Base-by-base conservation (phyloP, 2,113 vertebrate genomes). In the Piprites chloris region DNA sequence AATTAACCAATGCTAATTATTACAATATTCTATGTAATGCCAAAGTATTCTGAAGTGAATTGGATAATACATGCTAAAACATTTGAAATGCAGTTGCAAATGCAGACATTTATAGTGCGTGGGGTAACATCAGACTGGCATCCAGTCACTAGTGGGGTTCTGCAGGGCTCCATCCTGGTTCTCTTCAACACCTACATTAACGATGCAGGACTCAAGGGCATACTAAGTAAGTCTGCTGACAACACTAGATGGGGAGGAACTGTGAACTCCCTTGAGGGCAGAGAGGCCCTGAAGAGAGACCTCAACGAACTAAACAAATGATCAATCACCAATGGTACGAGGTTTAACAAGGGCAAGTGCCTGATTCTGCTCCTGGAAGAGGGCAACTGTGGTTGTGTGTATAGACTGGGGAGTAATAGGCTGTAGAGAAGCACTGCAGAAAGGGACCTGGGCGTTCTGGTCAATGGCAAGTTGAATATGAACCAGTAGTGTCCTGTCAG, bases 381-480 rank as follows among this genome's bases (percentile, higher is more conserved):
- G 24, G 24, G 30, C 23, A 79, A 17, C n/a, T 8, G 20, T 63
- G 24, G 19, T 30, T 1, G 0, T 55, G 19, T 30, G 12, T 21
- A 24, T 4, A 41, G 41, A 14, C 15, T 63, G 39, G n/a, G 39
- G 5, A 47, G 55, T 12, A 5, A 21, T n/a, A 41, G 2, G 10
- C 5, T 47, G 41, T 19, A 77, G 5, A 53, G 28, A 3, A 41
- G 23, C 6, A 1, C n/a, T 9, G 15, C 18, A 9, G 33, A 62
- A 71, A 62, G 15, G 3, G 39, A 21, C 15, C 5, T 47, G n/a
- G 6, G 3, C 7, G 0, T 63, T 1, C n/a, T 47, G 47, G 9
- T 30, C 0, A 0, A 4, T 26, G 41, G 11, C 1, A 26, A 21
- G 9, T 9, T 21, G 7, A 30, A n/a, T 3, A 0, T 21, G 23